Percentiles rank a stretch among this genome's conserved stretches.
These are phyloP conservation scores for Sebastes schlegelii DNA, from an alignment of 2,113 vertebrate species.

Conservation along the genomic window DNA sequence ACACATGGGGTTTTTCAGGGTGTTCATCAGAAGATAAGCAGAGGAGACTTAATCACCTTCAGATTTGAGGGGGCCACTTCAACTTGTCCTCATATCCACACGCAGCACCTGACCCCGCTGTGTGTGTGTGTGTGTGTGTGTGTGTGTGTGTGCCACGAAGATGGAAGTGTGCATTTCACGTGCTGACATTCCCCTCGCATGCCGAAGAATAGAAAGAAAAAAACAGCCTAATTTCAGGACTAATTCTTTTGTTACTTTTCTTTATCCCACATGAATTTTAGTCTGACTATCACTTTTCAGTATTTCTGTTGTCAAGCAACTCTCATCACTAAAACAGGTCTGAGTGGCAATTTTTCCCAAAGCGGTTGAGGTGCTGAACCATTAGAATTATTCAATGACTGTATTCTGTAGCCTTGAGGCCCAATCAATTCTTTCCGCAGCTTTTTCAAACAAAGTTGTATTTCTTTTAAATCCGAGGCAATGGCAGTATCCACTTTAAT, in stretches of 20 bases:
- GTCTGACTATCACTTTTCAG: slow-evolving; percentile 18
- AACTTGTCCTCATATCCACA: slow-evolving; percentile 74
- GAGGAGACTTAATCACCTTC: slow-evolving; percentile 80
- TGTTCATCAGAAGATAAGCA: slow-evolving; percentile 85
- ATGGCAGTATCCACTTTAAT: slow-evolving; percentile 36
- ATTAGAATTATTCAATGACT: slow-evolving; percentile 37
- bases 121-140: slow-evolving; percentile 31
- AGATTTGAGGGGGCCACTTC: slow-evolving; percentile 81
- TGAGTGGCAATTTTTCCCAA: slow-evolving; percentile 41
- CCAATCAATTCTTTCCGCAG: slow-evolving; percentile 28
- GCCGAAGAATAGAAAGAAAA: slow-evolving; percentile 16
- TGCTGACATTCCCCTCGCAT: neutral
- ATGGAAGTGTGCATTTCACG: slow-evolving; percentile 56
- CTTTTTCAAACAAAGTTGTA: slow-evolving; percentile 28
- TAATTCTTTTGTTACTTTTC: neutral
- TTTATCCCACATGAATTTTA: neutral
- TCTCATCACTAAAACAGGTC: slow-evolving; percentile 34
- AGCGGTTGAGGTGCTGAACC: slow-evolving; percentile 32
- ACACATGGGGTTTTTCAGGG: slow-evolving; percentile 59
- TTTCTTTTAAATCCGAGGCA: slow-evolving; percentile 34
- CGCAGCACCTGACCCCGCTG: slow-evolving; percentile 67
- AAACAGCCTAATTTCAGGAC: neutral
- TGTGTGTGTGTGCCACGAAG: slow-evolving; percentile 24
- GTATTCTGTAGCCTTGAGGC: slow-evolving; percentile 42
- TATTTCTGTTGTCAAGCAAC: slow-evolving; percentile 22